A percentile compares a stretch with the other conserved stretches of the same genome.
Evolutionary conservation across 2,797 vertebrate species (phyloP).

Genomic region (Rallus crepitans): DNA sequence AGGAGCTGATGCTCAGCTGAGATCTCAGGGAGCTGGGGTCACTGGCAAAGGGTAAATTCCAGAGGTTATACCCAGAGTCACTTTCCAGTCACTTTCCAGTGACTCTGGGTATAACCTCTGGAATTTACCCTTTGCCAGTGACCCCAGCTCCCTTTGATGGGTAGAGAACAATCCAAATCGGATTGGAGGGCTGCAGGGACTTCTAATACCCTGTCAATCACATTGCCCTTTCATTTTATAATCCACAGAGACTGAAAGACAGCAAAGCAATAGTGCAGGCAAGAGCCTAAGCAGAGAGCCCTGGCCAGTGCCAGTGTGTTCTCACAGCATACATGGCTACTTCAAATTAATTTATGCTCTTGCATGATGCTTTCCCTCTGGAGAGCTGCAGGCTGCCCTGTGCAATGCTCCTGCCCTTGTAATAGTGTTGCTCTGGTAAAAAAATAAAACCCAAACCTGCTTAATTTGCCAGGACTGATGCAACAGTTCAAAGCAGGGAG

Average conservation of each 20-base stretch:
- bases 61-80: neutral
- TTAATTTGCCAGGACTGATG: rapidly evolving
- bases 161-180: neutral
- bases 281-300: neutral
- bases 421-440: neutral
- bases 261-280: neutral
- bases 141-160: neutral
- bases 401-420: rapidly evolving
- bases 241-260: neutral
- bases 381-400: rapidly evolving
- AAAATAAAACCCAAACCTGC: neutral
- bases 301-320: rapidly evolving
- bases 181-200: neutral
- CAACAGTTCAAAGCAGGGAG: neutral
- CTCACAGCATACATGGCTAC: neutral
- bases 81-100: neutral
- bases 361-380: neutral
- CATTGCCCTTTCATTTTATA: conserved; percentile 10
- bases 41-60: conserved; percentile 18
- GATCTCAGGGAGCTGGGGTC: neutral
- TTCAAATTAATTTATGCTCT: neutral
- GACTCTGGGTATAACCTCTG: too few species aligned
- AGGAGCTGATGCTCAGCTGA: neutral
- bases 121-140: too few species aligned
- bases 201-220: neutral